A percentile compares a stretch with the other conserved stretches of the same genome.
These are phyloP conservation scores for Catostomus latipinnis DNA, from an alignment of 2,797 vertebrate genomes.

Conservation along the genomic window DNA sequence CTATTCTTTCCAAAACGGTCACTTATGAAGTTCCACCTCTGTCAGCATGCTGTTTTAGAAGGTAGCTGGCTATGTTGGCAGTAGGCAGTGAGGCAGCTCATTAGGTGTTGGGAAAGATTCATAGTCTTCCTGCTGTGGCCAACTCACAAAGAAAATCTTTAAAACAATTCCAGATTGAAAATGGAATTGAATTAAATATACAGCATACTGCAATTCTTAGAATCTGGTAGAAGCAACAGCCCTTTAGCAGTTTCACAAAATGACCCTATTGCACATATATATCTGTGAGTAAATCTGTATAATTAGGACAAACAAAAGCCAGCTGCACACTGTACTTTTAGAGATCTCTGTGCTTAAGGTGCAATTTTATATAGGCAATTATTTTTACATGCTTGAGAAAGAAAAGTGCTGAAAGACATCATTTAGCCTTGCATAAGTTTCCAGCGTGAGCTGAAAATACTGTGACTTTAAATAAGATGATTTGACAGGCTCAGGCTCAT, in stretches of 20 bases:
- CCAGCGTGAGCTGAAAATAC: constrained; percentile 3
- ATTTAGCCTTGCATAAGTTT: constrained; percentile 40
- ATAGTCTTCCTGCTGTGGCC: constrained; percentile 9
- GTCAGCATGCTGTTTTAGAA: too few relatives aligned
- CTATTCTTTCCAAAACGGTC: too few relatives aligned
- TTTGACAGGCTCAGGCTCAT: constrained; percentile 17
- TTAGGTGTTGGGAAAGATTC: not conserved
- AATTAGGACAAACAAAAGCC: not conserved
- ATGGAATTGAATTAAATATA: not conserved
- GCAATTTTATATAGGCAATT: constrained; percentile 27
- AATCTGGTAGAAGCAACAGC: not conserved
- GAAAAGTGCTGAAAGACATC: constrained; percentile 1
- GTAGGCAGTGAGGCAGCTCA: too few relatives aligned
- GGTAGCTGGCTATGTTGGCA: too few relatives aligned
- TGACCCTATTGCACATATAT: constrained; percentile 8
- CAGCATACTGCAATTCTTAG: not conserved
- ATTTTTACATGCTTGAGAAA: constrained; percentile 2
- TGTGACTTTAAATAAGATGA: not conserved
- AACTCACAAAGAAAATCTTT: not conserved
- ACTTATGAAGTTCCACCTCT: too few relatives aligned
- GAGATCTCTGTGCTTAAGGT: not conserved
- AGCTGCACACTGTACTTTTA: constrained; percentile 5
- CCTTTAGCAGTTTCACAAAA: constrained; percentile 4
- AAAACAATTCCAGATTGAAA: not conserved
- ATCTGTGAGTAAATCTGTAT: constrained; percentile 9